Percentiles rank a stretch among this genome's conserved stretches.
phyloP scores from a whole-genome alignment of 2,797 vertebrate species.

The Menidia menidia region DNA sequence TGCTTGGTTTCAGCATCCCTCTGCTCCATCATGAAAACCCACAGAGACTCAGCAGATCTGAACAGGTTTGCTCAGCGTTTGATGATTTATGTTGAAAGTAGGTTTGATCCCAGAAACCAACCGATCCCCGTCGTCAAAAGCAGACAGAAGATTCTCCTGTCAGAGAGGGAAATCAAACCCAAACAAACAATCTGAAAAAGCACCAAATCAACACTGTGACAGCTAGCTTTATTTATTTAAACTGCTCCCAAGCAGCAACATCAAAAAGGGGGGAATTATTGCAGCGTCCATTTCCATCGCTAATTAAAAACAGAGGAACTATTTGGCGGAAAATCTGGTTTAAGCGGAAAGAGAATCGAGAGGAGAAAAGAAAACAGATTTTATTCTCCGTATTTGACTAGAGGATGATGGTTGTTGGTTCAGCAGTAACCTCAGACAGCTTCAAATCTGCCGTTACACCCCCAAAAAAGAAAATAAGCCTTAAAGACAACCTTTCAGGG shows the following conservation, averaged over 20 bases:
- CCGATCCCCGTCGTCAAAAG: conserved; percentile 1
- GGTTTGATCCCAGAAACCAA: conserved; percentile 2
- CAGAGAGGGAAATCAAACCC: neutral
- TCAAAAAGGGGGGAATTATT: conserved; percentile 1
- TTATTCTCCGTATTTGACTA: neutral
- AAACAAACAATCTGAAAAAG: neutral
- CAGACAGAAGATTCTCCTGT: neutral
- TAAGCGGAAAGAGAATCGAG: conserved; percentile 1
- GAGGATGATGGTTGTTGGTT: conserved; percentile 7
- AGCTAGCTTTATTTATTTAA: neutral
- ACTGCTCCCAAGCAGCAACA: neutral
- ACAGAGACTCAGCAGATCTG: neutral
- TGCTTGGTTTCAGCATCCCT: neutral
- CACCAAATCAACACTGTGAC: neutral
- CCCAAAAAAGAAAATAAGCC: conserved; percentile 18
- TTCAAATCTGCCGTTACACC: conserved; percentile 10
- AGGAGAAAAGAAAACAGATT: conserved; percentile 12
- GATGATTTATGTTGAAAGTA: conserved; percentile 4
- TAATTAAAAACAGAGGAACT: neutral
- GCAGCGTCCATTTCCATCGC: neutral
- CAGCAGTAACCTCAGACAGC: conserved; percentile 19
- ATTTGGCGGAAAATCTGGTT: neutral
- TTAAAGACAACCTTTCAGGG: conserved; percentile 13
- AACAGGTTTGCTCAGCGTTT: neutral
- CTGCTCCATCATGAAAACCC: neutral